These are phyloP conservation scores for Tetraodon nigroviridis DNA, from an alignment of 2,113 vertebrate species.

Conservation along the genomic window DNA sequence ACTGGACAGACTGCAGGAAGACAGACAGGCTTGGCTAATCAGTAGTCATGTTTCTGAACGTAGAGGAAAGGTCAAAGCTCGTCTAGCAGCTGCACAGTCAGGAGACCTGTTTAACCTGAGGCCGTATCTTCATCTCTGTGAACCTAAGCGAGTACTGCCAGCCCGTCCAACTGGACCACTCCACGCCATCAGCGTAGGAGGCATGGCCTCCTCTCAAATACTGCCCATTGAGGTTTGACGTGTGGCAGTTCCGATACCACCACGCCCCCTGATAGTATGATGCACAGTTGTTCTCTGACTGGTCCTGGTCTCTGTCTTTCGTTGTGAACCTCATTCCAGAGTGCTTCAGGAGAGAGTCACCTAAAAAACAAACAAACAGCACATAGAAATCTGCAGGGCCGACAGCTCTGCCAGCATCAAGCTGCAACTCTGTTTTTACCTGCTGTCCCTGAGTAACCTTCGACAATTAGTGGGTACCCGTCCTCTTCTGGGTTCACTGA, in stretches of 20 bases:
- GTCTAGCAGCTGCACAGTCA: neutral
- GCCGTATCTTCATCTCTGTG: constrained; percentile 93
- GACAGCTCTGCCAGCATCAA: neutral
- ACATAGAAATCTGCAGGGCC: neutral
- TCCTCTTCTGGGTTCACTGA: constrained; percentile 88
- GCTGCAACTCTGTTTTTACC: constrained; percentile 59
- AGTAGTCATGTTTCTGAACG: too few relatives aligned
- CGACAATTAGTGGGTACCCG: constrained; percentile 80
- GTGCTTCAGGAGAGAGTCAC: constrained; percentile 91
- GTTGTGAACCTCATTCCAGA: constrained; percentile 95
- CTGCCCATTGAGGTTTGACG: constrained; percentile 95
- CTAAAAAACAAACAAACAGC: constrained; percentile 54
- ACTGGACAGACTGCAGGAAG: too few relatives aligned
- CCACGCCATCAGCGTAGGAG: constrained; percentile 90
- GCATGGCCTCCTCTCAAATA: constrained; percentile 88
- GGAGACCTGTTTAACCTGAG: constrained; percentile 32
- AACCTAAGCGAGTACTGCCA: constrained; percentile 95
- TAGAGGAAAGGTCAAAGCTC: neutral
- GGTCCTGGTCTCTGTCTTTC: constrained; percentile 90
- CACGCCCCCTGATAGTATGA: constrained; percentile 91
- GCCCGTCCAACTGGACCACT: constrained; percentile 96
- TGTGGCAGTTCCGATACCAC: constrained; percentile 99
- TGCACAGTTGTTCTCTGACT: constrained; percentile 94
- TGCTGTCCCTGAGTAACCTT: constrained; percentile 83
- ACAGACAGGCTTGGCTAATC: too few relatives aligned